A percentile compares a stretch with the other conserved stretches of the same genome.
These are phyloP conservation scores for Sisyra nigra DNA, from an alignment of 2,888 invertebrate genomes.

Conservation along the genomic window DNA sequence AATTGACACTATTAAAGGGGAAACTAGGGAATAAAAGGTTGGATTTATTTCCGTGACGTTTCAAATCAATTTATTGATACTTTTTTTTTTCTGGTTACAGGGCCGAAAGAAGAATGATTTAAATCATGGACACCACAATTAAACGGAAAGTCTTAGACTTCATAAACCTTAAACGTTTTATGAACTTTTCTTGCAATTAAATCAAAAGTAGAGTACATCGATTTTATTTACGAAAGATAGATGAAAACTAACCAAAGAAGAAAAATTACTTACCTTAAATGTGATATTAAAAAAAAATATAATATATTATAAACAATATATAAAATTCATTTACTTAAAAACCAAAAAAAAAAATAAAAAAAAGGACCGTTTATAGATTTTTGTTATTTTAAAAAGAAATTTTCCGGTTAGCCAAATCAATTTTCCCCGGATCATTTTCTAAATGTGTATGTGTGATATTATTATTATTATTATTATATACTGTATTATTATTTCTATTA, in stretches of 20 bases:
- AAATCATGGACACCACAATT: conserved; percentile 19
- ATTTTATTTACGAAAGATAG: background rate
- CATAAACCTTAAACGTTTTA: background rate
- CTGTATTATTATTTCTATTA: no score
- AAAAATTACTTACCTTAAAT: background rate
- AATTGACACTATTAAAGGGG: no score
- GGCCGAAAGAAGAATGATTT: conserved; percentile 24
- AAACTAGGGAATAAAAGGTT: no score
- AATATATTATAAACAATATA: background rate
- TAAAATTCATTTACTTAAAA: background rate
- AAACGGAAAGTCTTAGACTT: conserved; percentile 8
- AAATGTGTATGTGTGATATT: no score
- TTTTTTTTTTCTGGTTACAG: conserved; percentile 18
- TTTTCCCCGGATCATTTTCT: no score
- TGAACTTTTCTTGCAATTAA: background rate
- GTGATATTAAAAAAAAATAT: background rate
- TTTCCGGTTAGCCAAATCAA: no score
- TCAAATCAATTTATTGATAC: background rate
- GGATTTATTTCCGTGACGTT: background rate
- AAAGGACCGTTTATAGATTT: no score
- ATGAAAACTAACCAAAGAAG: background rate
- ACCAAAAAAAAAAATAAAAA: background rate
- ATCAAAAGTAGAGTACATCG: background rate
- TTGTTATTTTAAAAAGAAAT: no score
- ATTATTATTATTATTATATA: no score